Evolutionary conservation across 1,140 invertebrate species (phyloP).

Genomic region (Drosophila paulistorum): DNA sequence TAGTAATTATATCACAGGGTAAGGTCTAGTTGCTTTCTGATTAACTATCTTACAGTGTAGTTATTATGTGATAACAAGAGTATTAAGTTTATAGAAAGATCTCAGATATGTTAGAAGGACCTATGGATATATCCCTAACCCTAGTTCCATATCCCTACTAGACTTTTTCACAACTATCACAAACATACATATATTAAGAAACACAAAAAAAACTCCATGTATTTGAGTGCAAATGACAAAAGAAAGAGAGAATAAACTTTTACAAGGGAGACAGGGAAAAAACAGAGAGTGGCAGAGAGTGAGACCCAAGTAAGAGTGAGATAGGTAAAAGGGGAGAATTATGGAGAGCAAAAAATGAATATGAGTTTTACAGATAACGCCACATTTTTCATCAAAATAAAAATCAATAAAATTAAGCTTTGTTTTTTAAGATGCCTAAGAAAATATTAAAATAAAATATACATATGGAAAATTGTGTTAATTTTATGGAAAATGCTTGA

Average conservation of each 20-base stretch:
- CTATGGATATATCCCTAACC: background rate
- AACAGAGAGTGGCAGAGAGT: background rate
- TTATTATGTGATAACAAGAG: too few species aligned
- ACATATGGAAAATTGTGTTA: background rate
- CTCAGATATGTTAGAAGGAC: too few species aligned
- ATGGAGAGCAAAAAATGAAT: slow-evolving; percentile 14
- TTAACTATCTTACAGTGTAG: too few species aligned
- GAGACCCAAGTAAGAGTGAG: background rate
- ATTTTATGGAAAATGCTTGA: slow-evolving; percentile 28
- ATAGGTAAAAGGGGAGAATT: slow-evolving; percentile 17
- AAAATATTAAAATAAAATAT: slow-evolving; percentile 14
- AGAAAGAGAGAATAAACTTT: slow-evolving; percentile 26
- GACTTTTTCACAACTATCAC: slow-evolving; percentile 31
- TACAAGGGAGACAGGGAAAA: slow-evolving; percentile 16
- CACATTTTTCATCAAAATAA: slow-evolving; percentile 12
- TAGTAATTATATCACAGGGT: too few species aligned
- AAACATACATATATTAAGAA: background rate
- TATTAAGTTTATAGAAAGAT: too few species aligned
- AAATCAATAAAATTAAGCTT: slow-evolving; percentile 40
- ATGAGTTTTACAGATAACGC: slow-evolving; percentile 19
- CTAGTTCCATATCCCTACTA: background rate
- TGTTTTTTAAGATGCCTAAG: background rate
- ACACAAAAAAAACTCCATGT: slow-evolving; percentile 28
- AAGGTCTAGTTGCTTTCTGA: too few species aligned
- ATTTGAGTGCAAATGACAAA: slow-evolving; percentile 55